Evolutionary conservation across 2,113 vertebrate genomes (phyloP).

Genomic region (Empidonax alnorum): DNA sequence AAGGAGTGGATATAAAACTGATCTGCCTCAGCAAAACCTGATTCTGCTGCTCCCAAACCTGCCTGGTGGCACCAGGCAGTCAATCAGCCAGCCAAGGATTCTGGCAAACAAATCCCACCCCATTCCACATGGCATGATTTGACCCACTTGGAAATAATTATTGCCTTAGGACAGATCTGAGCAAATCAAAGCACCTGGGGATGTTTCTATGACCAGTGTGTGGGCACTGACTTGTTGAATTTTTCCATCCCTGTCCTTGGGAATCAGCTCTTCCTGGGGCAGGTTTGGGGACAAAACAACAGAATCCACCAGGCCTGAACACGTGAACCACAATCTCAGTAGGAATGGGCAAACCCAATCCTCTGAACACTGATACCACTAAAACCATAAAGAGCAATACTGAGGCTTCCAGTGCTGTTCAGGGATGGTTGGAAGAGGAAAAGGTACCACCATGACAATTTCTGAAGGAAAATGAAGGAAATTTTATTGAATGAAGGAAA

Average conservation of each 20-base stretch:
- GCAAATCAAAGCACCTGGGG: neutral
- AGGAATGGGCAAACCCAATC: neutral
- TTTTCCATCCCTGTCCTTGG: neutral
- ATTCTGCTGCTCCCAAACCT: neutral
- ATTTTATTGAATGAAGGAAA: neutral
- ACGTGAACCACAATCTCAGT: neutral
- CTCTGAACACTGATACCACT: neutral
- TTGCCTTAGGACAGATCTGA: neutral
- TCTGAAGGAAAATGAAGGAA: neutral
- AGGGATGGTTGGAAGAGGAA: neutral
- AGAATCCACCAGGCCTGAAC: neutral
- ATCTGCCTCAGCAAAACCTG: neutral
- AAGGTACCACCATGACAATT: rapidly evolving
- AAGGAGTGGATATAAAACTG: neutral
- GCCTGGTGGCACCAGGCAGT: neutral
- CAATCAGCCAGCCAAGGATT: neutral
- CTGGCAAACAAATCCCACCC: neutral
- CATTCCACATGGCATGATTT: rapidly evolving
- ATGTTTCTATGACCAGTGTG: neutral
- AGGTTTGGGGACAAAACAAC: neutral
- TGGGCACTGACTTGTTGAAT: neutral
- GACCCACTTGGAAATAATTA: neutral
- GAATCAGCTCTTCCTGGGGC: neutral
- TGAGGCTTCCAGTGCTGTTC: rapidly evolving
- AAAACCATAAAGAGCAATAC: neutral